Evolutionary conservation across 2,888 invertebrate genomes (phyloP), one percentile per base, ranked within the genome.

Genomic region (Epiblema foenella): DNA sequence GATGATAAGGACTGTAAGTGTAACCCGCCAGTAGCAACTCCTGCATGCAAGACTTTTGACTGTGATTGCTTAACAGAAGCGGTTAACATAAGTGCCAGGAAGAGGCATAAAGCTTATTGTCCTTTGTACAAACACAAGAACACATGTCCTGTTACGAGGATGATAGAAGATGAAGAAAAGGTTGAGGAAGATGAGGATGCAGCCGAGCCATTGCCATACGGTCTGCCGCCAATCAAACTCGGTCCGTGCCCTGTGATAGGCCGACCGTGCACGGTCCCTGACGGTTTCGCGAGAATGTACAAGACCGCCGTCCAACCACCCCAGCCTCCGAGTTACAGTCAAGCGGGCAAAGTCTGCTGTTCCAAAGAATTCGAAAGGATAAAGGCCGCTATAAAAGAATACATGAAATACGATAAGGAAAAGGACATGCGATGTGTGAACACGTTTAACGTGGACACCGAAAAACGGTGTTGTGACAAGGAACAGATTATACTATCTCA

Each of bases 161-260:
- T 81, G 77, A 77, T 83, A 9, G 90, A 87, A 69, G 91, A 89
- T 56, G 89, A 88, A 73, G 87, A 86, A 18, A 79, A 85, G 62
- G 68, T 78, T 29, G 90, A 91, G 0, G 89, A 90, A 1, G 89
- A 90, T 1, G 90, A 90, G 77, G 90, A 91, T 56, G 90, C 87
- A 73, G 74, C 83, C 0, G 86, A 90, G 71, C 87, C 89, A 39
- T 77, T 93, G 49, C 93, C 93, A 1, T 93, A 93, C 72, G 93
- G 93, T 0, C 77, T 93, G 20, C 93, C 93, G 1, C 93, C 92
- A 0, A 87, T 93, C 58, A 80, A 85, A 62, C 85, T 93, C 2
- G 92, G 91, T 5, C 93, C 93, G n/a, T 93, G 93, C 80, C 92
- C 93, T 59, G 86, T 93, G 10, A 76, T 92, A 76, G 93, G 93